These are phyloP conservation scores for Chlamydotis undulata DNA, from an alignment of 2,113 vertebrate genomes.

Conservation along the genomic window DNA sequence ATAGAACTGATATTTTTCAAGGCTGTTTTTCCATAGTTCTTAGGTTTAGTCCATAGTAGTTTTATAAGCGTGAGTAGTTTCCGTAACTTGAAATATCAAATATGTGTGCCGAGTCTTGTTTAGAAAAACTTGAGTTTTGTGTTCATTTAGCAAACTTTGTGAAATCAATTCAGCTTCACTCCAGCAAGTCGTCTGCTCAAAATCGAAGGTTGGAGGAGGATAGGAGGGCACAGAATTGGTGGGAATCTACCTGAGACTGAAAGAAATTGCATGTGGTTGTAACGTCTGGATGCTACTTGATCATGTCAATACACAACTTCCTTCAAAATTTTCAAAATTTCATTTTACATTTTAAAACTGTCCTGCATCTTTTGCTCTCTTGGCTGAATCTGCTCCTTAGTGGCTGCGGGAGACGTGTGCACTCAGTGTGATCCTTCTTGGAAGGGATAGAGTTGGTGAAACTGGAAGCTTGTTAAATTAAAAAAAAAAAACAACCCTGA, in stretches of 20 bases:
- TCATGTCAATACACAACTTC: background rate
- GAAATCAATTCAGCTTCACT: background rate
- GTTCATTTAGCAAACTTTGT: background rate
- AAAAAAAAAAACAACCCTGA: background rate
- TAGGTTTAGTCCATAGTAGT: slow-evolving; percentile 7
- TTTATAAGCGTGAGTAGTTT: slow-evolving; percentile 42
- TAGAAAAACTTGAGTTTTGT: background rate
- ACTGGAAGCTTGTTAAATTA: background rate
- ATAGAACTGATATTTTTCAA: slow-evolving; percentile 30
- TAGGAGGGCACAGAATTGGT: background rate
- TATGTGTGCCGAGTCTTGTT: slow-evolving; percentile 19
- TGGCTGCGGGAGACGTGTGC: background rate
- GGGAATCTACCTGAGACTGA: background rate
- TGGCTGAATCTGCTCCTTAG: background rate
- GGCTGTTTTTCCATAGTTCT: background rate
- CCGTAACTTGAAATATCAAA: slow-evolving; percentile 39
- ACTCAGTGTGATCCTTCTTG: background rate
- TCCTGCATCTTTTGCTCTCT: background rate
- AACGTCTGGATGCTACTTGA: background rate
- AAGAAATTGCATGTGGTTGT: background rate
- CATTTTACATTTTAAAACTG: background rate
- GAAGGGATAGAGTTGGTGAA: background rate
- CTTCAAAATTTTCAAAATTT: background rate
- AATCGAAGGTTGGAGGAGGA: background rate
- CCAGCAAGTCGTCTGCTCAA: background rate